phyloP scores from a whole-genome alignment of 2,113 vertebrate species.

The Sylvilagus bachmani region DNA sequence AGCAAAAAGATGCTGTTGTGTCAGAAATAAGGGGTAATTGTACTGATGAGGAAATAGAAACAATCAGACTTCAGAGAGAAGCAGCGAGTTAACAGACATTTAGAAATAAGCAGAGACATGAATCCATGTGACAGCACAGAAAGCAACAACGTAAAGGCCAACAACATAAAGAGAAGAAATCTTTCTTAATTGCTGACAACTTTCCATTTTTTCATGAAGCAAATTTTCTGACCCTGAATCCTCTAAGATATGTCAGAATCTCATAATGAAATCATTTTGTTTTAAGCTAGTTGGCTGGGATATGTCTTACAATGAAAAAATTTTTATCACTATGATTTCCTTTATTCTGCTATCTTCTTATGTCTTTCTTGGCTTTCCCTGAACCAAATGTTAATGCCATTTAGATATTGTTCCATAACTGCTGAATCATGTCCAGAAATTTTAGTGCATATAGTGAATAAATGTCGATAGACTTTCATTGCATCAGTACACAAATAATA shows the following conservation, averaged over 20 bases:
- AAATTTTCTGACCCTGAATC: background rate
- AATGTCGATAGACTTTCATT: background rate
- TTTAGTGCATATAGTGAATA: background rate
- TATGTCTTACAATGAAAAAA: background rate
- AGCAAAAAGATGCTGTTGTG: background rate
- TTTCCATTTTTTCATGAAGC: constrained; percentile 48
- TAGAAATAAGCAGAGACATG: constrained; percentile 6
- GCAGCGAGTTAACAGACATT: constrained; percentile 5
- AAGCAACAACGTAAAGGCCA: constrained; percentile 16
- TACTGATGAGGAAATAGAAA: background rate
- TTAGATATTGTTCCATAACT: constrained; percentile 3
- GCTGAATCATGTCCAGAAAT: constrained; percentile 41
- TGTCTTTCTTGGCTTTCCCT: background rate
- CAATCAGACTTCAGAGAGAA: constrained; percentile 30
- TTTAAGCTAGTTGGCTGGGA: background rate
- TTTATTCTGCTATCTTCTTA: background rate
- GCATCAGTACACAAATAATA: background rate
- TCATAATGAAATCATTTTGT: background rate
- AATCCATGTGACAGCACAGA: background rate
- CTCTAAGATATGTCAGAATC: background rate
- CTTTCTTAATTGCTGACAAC: constrained; percentile 21
- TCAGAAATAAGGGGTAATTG: background rate
- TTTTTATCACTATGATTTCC: background rate
- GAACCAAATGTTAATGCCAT: background rate
- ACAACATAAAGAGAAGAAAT: background rate